Conservation (phyloP, 2,113 vertebrate species). For the Trochalopteron elliotii region DNA sequence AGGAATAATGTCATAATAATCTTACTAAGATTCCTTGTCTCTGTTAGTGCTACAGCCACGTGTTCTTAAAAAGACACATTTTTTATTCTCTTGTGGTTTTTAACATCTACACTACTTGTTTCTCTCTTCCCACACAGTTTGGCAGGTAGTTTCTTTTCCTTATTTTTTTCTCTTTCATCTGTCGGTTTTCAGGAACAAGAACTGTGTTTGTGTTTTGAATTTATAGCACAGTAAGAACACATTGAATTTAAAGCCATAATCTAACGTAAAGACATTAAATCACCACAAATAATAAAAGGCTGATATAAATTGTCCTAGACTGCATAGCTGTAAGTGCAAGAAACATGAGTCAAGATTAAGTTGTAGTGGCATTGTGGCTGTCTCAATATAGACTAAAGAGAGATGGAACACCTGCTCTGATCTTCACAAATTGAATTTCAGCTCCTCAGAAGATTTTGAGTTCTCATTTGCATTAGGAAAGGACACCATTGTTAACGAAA, state of each 20-base stretch:
- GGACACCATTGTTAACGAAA: neutral
- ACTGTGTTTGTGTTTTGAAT: neutral
- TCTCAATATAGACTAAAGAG: neutral
- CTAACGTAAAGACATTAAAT: neutral
- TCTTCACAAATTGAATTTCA: slow-evolving; percentile 18
- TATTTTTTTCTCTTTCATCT: neutral
- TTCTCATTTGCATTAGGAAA: neutral
- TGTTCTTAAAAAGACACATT: neutral
- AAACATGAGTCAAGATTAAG: neutral
- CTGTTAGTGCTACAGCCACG: neutral
- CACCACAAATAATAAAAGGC: neutral
- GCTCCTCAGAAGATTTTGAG: neutral
- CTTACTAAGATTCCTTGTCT: neutral
- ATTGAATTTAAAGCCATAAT: slow-evolving; percentile 10
- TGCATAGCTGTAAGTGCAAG: neutral
- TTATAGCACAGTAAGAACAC: neutral
- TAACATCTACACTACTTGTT: neutral
- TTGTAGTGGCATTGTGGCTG: neutral
- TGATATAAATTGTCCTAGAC: neutral
- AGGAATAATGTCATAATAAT: neutral
- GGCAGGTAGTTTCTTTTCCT: neutral
- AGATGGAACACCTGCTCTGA: neutral
- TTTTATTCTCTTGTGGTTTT: neutral
- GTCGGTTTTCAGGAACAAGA: neutral
- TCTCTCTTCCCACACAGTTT: neutral